Conservation (phyloP, 2,797 vertebrate species). For the Sphenodon punctatus region DNA sequence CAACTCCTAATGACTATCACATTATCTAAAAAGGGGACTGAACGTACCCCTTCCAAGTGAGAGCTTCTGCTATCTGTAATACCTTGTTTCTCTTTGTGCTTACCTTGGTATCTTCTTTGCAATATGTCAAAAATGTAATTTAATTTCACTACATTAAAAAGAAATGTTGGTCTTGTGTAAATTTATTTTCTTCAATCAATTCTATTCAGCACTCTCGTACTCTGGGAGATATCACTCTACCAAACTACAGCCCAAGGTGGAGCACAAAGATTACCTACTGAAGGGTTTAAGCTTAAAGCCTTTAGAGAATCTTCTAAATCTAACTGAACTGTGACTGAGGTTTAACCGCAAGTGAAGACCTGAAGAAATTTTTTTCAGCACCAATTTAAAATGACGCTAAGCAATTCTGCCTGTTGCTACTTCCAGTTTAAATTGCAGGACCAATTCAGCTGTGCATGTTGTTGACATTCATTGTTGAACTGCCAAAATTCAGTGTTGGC, state of each 20-base stretch:
- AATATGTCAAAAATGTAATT: background rate
- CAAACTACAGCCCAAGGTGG: background rate
- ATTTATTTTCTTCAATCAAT: background rate
- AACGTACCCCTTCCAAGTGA: background rate
- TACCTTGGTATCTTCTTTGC: background rate
- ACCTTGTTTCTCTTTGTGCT: background rate
- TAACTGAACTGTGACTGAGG: background rate
- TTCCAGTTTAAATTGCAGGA: background rate
- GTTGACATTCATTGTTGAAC: accelerated
- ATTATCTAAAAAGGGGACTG: background rate
- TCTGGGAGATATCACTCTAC: background rate
- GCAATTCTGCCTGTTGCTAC: background rate
- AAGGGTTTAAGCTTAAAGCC: background rate
- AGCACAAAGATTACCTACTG: background rate
- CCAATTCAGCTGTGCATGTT: accelerated
- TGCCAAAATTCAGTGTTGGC: background rate
- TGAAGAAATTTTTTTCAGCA: background rate
- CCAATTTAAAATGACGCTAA: background rate
- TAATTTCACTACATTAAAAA: background rate
- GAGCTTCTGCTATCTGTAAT: background rate
- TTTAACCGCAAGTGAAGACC: background rate
- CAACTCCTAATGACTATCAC: background rate
- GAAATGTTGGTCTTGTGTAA: background rate
- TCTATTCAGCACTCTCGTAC: background rate
- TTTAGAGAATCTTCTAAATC: background rate